Evolutionary conservation across 2,113 vertebrate species (phyloP).

Genomic region (Cyanoliseus patagonus): DNA sequence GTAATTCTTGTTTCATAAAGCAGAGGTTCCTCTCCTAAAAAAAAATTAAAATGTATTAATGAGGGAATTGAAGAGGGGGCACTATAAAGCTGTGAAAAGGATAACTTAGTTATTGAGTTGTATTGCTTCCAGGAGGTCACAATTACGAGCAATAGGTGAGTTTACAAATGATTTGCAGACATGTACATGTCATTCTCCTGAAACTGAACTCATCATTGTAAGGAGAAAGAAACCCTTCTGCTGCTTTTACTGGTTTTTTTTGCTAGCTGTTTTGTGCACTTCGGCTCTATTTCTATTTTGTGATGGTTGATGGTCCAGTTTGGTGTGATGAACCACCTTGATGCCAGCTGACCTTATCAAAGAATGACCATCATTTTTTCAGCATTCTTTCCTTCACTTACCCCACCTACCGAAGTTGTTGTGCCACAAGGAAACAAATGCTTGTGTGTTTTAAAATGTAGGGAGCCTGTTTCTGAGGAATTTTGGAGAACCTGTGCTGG

Average conservation of each 20-base stretch:
- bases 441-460: background rate
- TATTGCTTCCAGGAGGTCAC: background rate
- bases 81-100: background rate
- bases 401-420: background rate
- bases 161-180: background rate
- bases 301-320: background rate
- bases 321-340: background rate
- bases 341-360: background rate
- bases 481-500: background rate
- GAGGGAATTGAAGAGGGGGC: background rate
- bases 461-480: background rate
- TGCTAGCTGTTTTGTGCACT: background rate
- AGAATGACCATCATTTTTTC: background rate
- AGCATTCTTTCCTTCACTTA: background rate
- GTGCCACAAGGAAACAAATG: background rate
- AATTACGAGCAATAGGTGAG: background rate
- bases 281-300: background rate
- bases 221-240: background rate
- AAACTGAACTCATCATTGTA: background rate
- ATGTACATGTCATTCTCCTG: background rate
- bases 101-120: background rate
- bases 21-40: background rate
- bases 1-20: background rate
- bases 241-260: background rate
- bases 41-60: background rate